phyloP scores from a whole-genome alignment of 2,888 invertebrate species.

The Amblyjoppa fuscipennis region DNA sequence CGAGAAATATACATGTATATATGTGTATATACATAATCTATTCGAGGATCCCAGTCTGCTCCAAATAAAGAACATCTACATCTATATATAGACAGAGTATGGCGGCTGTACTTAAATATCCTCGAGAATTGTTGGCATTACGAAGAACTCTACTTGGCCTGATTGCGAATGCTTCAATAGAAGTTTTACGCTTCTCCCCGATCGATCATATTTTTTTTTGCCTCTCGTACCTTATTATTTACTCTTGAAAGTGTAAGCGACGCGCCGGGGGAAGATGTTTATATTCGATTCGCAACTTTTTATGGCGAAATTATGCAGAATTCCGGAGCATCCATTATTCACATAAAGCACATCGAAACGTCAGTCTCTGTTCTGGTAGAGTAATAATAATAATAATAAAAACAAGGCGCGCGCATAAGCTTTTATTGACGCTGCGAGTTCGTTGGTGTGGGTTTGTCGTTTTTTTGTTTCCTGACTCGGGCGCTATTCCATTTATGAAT shows the following conservation, averaged over 20 bases:
- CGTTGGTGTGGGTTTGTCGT: background rate
- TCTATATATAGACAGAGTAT: background rate
- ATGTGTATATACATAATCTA: constrained; percentile 15
- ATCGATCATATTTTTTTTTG: background rate
- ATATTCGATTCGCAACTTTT: constrained; percentile 1
- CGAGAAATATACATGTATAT: constrained; percentile 25
- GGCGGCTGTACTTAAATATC: constrained; percentile 48
- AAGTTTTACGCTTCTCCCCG: constrained; percentile 29
- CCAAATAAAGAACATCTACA: constrained; percentile 39
- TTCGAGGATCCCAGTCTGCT: background rate
- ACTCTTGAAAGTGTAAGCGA: background rate
- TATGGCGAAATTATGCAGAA: constrained; percentile 22
- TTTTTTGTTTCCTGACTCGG: constrained; percentile 4
- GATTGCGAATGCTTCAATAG: constrained; percentile 46
- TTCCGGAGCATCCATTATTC: constrained; percentile 26
- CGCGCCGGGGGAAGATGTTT: background rate
- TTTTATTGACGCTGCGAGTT: constrained; percentile 41
- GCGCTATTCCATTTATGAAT: constrained; percentile 22
- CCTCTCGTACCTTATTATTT: constrained; percentile 17
- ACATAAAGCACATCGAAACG: constrained; percentile 11
- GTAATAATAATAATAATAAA: background rate
- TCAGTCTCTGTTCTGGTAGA: background rate
- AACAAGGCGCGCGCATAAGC: background rate
- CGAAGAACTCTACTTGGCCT: constrained; percentile 58
- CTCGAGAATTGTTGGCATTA: constrained; percentile 58